Conservation (phyloP, 2,888 invertebrate genomes). For the Sipha maydis region DNA sequence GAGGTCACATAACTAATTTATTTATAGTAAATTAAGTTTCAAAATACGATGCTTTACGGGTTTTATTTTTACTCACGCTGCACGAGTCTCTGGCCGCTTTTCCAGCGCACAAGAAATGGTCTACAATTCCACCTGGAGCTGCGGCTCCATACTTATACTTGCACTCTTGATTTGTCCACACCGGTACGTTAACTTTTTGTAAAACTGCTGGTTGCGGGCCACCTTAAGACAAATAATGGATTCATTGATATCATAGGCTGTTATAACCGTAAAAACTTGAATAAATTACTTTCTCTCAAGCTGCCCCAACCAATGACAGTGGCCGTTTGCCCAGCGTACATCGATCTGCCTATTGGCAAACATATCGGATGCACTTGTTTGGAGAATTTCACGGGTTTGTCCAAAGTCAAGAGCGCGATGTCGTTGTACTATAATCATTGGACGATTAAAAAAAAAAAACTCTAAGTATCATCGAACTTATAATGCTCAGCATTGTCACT, state of each 20-base stretch:
- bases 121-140: constrained; percentile 90
- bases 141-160: constrained; percentile 82
- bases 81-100: constrained; percentile 86
- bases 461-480: too few species aligned
- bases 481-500: constrained; percentile 63
- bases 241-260: background rate
- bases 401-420: constrained; percentile 82
- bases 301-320: constrained; percentile 93
- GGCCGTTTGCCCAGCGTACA: constrained; percentile 77
- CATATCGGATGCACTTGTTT: constrained; percentile 82
- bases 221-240: constrained; percentile 69
- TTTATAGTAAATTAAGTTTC: too few species aligned
- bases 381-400: constrained; percentile 79
- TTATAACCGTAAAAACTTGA: background rate
- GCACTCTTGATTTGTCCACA: constrained; percentile 84
- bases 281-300: constrained; percentile 77
- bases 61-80: constrained; percentile 76
- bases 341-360: constrained; percentile 72
- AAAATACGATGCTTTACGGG: background rate
- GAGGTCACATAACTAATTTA: too few species aligned
- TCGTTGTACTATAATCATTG: constrained; percentile 77
- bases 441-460: background rate
- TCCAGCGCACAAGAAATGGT: constrained; percentile 89
- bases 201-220: constrained; percentile 84
- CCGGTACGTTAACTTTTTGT: constrained; percentile 85